Evolutionary conservation across 2,797 vertebrate species (phyloP), one percentile per base, ranked within the genome.

Genomic region (Ptychobarbus kaznakovi): DNA sequence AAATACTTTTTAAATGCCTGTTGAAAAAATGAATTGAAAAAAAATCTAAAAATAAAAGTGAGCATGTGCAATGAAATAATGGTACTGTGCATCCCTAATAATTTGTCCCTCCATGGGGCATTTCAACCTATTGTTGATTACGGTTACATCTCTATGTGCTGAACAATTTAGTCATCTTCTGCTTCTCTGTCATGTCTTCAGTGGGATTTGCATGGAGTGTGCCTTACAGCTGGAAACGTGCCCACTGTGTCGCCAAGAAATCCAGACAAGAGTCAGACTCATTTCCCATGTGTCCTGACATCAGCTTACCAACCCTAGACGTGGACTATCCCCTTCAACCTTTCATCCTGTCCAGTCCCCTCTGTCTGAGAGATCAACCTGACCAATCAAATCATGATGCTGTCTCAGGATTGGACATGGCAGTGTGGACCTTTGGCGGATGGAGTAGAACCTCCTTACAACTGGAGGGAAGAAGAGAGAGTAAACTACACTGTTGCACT

Each of bases 191-290:
- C 7, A 38, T 63, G 74, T 83, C 38, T 81, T 10, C 92, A 99
- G 98, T 89, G 98, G 98, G 92, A 96, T 99, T 93, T 99, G 98
- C 94, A 99, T 99, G 98, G 97, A 98, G 93, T 99, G 98, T 98
- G 98, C 98, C 96, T 98, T 99, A 97, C 98, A 98, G 90, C 95
- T 99, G 94, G 98, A 99, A 95, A 99, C 97, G 88, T 99, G 98
- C 94, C 98, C 98, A 22, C 95, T 99, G 94, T 99, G 98, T 95
- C 98, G 98, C 90, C 97, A 99, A 93, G 98, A 99, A 94, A 99
- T 99, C 95, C 97, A 98, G 91, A 98, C 95, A 46, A 95, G 98
- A 85, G 96, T 99, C 94, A 97, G 97, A 97, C 97, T 98, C 93
- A 98, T 99, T 92, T 97, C 98, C 86, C 97, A 99, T 82, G 97